A percentile compares a stretch with the other conserved stretches of the same genome.
Conservation (phyloP, 2,888 invertebrate species). For the Pollenia amentaria region DNA sequence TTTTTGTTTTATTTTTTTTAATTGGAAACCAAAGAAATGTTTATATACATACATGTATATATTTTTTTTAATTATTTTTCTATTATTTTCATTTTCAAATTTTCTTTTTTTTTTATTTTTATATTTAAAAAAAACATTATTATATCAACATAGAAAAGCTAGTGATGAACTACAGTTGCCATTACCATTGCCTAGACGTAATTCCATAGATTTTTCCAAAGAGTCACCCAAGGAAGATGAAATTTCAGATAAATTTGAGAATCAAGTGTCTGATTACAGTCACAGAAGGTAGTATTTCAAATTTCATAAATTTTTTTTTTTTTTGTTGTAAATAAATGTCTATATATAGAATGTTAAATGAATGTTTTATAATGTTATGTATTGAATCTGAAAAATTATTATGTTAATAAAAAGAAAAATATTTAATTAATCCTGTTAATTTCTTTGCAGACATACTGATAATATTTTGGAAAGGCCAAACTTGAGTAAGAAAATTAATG, state of each 20-base stretch:
- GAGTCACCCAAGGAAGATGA: slow-evolving; percentile 85
- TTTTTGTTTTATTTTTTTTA: slow-evolving; percentile 22
- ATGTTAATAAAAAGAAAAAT: neutral
- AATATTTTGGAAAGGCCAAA: slow-evolving; percentile 83
- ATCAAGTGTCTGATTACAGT: slow-evolving; percentile 88
- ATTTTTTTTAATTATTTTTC: slow-evolving; percentile 54
- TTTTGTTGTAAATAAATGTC: slow-evolving; percentile 49
- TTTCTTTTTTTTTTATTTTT: slow-evolving; percentile 53
- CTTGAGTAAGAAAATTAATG: slow-evolving; percentile 81
- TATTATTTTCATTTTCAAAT: slow-evolving; percentile 69
- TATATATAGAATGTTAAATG: slow-evolving; percentile 28
- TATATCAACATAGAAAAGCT: slow-evolving; percentile 80
- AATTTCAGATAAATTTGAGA: slow-evolving; percentile 85
- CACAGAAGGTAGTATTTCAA: slow-evolving; percentile 82
- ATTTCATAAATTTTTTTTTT: slow-evolving; percentile 29
- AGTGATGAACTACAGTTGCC: slow-evolving; percentile 85
- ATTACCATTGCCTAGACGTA: slow-evolving; percentile 86
- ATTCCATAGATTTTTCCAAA: slow-evolving; percentile 87
- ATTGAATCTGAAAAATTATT: neutral
- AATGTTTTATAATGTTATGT: neutral
- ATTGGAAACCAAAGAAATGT: neutral
- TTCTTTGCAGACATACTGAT: slow-evolving; percentile 86
- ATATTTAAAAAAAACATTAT: slow-evolving; percentile 32
- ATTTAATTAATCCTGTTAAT: neutral
- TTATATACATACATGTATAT: slow-evolving; percentile 30